These are phyloP conservation scores for Autographa pulchrina DNA, from an alignment of 2,888 invertebrate species.

Conservation along the genomic window DNA sequence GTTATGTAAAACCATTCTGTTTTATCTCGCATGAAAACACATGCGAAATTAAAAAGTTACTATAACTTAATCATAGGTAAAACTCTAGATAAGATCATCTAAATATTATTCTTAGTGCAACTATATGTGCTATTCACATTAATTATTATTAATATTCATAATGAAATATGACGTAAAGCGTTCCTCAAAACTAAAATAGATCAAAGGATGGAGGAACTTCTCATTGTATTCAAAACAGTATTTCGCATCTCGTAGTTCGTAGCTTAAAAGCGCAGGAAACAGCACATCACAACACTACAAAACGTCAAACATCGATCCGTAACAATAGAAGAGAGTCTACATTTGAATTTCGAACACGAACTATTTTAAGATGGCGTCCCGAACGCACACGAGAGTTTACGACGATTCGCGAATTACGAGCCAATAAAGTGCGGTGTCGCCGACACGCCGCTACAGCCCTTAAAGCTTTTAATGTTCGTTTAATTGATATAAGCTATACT, in stretches of 20 bases:
- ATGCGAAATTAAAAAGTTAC: conserved; percentile 44
- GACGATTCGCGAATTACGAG: conserved; percentile 79
- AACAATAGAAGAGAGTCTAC: conserved; percentile 67
- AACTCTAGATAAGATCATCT: conserved; percentile 32
- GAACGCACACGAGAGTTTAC: conserved; percentile 74
- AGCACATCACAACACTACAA: conserved; percentile 63
- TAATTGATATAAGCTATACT: conserved; percentile 75
- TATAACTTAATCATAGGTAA: conserved; percentile 41
- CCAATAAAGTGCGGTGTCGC: conserved; percentile 77
- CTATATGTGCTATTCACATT: conserved; percentile 12
- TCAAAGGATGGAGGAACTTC: conserved; percentile 38
- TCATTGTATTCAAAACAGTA: conserved; percentile 53
- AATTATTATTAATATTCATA: conserved; percentile 19
- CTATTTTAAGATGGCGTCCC: conserved; percentile 80
- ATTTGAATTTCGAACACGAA: conserved; percentile 71
- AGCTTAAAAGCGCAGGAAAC: conserved; percentile 63
- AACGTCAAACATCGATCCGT: conserved; percentile 65
- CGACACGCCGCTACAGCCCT: conserved; percentile 73
- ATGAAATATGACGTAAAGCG: conserved; percentile 30
- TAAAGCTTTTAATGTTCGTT: conserved; percentile 74
- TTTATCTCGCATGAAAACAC: conserved; percentile 16
- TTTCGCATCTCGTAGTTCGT: conserved; percentile 24
- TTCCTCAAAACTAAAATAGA: conserved; percentile 51
- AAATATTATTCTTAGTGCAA: conserved; percentile 13
- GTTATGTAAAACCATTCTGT: conserved; percentile 49